Evolutionary conservation across 2,113 vertebrate genomes (phyloP).

Genomic region (Numida meleagris): DNA sequence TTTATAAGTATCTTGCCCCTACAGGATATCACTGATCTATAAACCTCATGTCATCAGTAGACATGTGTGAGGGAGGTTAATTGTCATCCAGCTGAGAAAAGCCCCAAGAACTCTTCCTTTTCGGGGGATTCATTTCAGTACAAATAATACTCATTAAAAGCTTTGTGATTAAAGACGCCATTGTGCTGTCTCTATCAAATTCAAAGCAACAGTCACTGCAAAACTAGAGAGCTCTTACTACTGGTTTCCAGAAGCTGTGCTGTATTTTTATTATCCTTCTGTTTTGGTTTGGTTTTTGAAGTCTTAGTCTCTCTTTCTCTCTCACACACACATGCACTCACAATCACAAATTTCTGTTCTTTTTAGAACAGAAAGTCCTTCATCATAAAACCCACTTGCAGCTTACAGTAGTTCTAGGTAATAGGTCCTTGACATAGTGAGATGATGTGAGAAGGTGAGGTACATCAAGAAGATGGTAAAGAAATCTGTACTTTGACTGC

Average conservation of each 20-base stretch:
- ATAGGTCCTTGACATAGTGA: not conserved
- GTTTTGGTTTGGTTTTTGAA: not conserved
- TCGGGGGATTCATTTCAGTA: not conserved
- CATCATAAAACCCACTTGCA: not conserved
- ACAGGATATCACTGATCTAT: not conserved
- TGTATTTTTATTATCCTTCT: not conserved
- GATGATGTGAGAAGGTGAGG: not conserved
- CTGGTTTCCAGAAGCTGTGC: not conserved
- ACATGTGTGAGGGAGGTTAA: not conserved
- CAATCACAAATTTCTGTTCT: not conserved
- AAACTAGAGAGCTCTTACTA: not conserved
- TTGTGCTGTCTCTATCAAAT: not conserved
- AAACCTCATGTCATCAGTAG: not conserved
- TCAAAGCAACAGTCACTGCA: not conserved
- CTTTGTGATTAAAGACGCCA: not conserved
- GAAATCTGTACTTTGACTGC: not conserved
- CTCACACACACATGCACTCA: not conserved
- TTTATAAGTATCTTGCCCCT: slow-evolving; percentile 8
- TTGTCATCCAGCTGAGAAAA: not conserved
- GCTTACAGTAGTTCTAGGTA: not conserved
- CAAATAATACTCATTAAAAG: not conserved
- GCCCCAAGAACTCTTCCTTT: not conserved
- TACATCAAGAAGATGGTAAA: not conserved
- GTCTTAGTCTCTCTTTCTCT: not conserved
- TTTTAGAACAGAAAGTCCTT: not conserved